phyloP scores from a whole-genome alignment of 2,797 vertebrate genomes.

The Clarias laeviceps region DNA sequence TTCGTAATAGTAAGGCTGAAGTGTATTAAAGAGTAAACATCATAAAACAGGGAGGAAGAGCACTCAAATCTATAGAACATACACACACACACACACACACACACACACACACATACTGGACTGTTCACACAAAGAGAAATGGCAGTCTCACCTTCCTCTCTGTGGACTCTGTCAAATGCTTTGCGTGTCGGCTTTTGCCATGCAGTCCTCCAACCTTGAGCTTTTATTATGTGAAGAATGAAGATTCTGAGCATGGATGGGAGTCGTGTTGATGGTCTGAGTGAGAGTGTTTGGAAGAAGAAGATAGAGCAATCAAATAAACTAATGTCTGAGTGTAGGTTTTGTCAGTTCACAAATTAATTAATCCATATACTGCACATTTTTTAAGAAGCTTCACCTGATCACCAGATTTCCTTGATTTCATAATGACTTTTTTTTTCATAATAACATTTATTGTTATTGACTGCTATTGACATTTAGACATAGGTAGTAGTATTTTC shows the following conservation, averaged over 20 bases:
- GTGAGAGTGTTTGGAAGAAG: constrained; percentile 22
- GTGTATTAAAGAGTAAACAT: neutral
- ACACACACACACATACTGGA: neutral
- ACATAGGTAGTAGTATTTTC: neutral
- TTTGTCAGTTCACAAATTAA: constrained; percentile 14
- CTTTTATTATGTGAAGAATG: constrained; percentile 54
- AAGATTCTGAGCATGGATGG: constrained; percentile 44
- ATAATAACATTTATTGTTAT: constrained; percentile 15
- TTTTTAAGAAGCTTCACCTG: neutral
- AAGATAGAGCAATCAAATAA: neutral
- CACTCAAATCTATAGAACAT: constrained; percentile 3
- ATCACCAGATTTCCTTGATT: neutral
- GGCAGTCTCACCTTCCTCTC: constrained; percentile 30
- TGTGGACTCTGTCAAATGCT: constrained; percentile 37
- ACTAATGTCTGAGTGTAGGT: neutral
- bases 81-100: constrained; percentile 3
- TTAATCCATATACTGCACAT: neutral
- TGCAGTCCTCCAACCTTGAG: constrained; percentile 54
- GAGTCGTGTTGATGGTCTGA: constrained; percentile 43
- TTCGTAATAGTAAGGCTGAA: neutral
- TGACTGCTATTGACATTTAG: neutral
- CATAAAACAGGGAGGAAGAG: neutral
- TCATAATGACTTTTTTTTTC: neutral
- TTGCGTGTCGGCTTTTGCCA: constrained; percentile 45
- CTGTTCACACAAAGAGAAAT: constrained; percentile 10